Base-by-base conservation (phyloP, 2,888 invertebrate genomes). In the Macrophya annulata region DNA sequence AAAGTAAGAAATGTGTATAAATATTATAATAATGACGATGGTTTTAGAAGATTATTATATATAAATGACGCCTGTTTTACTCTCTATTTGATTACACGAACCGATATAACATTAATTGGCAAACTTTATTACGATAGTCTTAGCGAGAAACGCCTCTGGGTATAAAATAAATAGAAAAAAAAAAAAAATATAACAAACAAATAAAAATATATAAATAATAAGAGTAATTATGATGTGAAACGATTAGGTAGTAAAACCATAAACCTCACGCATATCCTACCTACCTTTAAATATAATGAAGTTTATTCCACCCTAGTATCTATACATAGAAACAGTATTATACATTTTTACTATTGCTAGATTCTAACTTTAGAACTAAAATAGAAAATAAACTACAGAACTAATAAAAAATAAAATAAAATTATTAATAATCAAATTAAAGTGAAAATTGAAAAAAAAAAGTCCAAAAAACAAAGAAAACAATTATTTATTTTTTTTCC, bases 81-180 rank as follows among this genome's bases (percentile, higher is more conserved):
- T 84, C 71, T 84, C 84, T n/a, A 74, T 84, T 74, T 43, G 51
- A 84, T 55, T 40, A 51, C 6, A 45, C 17, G 51, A 4, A 59
- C 43, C 15, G 84, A 84, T 84, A 84, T 76, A 25, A 59, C 21
- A 71, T 40, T 37, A 40, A 84, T 84, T 84, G 74, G 76, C 84
- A 76, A n/a, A 84, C 76, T 51, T 84, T 59, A 40, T 84, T 84
- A 43, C 76, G 76, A 76, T 25, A 45, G 21, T 43, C n/a, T 10
- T 31, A 3, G 1, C 31, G 31, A 55, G 55, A 55, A 55, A 17
- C 2, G 55, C 55, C 55, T 55, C 6, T 8, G 62, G 25, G 25
- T 21, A 12, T 62, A 25, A 55, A 10, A 4, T 62, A 25, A 62
- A 62, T 12, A 62, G 25, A 2, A 62, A 25, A 62, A 62, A 25